Base-by-base conservation (phyloP, 2,888 invertebrate species). In the Drepanosiphum platanoidis region DNA sequence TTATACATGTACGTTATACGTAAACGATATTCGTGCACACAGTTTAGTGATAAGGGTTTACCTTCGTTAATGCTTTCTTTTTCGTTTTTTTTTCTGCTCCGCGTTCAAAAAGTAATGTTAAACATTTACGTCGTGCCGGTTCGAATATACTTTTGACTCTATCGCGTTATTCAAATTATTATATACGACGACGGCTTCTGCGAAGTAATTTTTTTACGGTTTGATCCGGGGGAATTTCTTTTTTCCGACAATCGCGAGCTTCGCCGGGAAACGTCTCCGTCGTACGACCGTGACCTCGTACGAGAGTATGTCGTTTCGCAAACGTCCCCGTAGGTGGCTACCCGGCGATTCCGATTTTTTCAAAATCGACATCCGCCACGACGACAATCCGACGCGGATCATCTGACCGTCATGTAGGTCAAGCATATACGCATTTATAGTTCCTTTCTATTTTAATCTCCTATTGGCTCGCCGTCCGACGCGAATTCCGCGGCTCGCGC, bases 391-490 rank as follows among this genome's bases (percentile, higher is more conserved):
- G 42, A 42, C 15, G 22, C n/a, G 22, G n/a, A n/a, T n/a, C n/a
- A n/a, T n/a, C 9, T n/a, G 5, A 11, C 30, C 18, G 5, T 18
- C 27, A 30, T 64, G 11, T 64, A 64, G 30, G 64, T 30, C 64
- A 30, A 64, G 11, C 13, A 18, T 46, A 18, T 46, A n/a, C n/a
- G 11, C 13, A 52, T 52, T 52, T 58, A 58, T n/a, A 27, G 9
- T 58, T 58, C n/a, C 9, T 36, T 52, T 58, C 58, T 75, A 58
- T 58, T 75, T 75, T 75, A 36, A 58, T 27, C 32, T n/a, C n/a
- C n/a, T 36, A 64, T 58, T 58, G 27, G 58, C 27, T 27, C 27
- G 27, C 13, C 30, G 34, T 34, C 34, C 15, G 7, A 34, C n/a
- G 15, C 34, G 15, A 58, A 61, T 58, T 61, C 75, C 8, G 7